Evolutionary conservation across 1,140 invertebrate species (phyloP).

Genomic region (Tribolium castaneum): DNA sequence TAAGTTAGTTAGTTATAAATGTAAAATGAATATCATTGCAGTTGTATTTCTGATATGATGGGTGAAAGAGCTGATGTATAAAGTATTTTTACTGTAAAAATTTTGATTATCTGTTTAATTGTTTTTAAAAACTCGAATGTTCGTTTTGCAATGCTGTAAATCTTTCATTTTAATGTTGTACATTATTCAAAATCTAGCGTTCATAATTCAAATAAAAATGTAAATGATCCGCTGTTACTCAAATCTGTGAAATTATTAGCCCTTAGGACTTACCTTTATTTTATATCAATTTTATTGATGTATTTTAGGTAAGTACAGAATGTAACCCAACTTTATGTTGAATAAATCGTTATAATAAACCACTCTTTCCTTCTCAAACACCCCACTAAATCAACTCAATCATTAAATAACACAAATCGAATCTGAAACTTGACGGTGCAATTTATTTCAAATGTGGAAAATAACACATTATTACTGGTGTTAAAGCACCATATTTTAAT

Average conservation of each 20-base stretch:
- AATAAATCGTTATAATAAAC: slow-evolving; percentile 61
- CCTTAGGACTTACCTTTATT: slow-evolving; percentile 55
- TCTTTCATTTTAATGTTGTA: slow-evolving; percentile 44
- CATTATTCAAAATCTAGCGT: slow-evolving; percentile 47
- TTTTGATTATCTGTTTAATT: slow-evolving; percentile 41
- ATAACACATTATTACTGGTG: too few relatives aligned
- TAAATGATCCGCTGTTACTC: slow-evolving; percentile 59
- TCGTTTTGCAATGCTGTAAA: slow-evolving; percentile 41
- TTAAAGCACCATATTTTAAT: too few relatives aligned
- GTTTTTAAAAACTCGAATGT: slow-evolving; percentile 40
- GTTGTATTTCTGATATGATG: slow-evolving; percentile 51
- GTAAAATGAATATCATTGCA: slow-evolving; percentile 55
- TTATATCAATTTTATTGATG: slow-evolving; percentile 61
- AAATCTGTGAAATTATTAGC: slow-evolving; percentile 59
- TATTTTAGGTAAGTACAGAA: slow-evolving; percentile 61
- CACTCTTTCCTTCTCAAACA: neutral
- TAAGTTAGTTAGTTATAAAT: slow-evolving; percentile 53
- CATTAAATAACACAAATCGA: too few relatives aligned
- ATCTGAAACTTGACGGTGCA: too few relatives aligned
- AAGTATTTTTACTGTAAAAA: slow-evolving; percentile 55
- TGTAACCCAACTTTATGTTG: slow-evolving; percentile 62
- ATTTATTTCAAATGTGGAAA: too few relatives aligned
- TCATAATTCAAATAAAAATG: slow-evolving; percentile 52
- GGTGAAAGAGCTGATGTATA: slow-evolving; percentile 49
- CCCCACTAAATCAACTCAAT: neutral